Evolutionary conservation across 2,113 vertebrate species (phyloP).

Genomic region (Macroglossus sobrinus): DNA sequence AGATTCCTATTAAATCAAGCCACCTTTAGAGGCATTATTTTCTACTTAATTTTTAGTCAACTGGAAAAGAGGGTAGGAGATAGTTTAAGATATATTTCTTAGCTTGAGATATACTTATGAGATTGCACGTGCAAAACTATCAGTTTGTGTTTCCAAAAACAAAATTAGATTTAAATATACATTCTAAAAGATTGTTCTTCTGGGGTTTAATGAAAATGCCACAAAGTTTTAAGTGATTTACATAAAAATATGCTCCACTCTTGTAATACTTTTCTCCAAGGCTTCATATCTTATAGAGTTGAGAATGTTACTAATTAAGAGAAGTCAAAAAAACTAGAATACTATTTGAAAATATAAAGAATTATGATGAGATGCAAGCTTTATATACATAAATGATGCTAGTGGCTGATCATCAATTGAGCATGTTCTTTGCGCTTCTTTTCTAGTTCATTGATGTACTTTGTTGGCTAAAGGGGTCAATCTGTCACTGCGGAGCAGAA

Average conservation of each 20-base stretch:
- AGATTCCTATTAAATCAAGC: constrained; percentile 59
- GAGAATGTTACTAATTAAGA: background rate
- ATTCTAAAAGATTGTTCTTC: background rate
- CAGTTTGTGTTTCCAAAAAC: background rate
- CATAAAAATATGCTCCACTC: background rate
- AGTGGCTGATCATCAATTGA: background rate
- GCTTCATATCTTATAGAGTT: background rate
- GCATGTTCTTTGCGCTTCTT: background rate
- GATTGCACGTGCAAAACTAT: background rate
- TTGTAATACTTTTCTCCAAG: background rate
- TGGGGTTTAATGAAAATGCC: constrained; percentile 12
- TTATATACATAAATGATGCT: background rate
- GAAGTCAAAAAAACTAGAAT: constrained; percentile 19
- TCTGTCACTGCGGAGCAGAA: background rate
- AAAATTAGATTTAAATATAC: constrained; percentile 38
- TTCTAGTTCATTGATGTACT: background rate
- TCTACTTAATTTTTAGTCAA: constrained; percentile 55
- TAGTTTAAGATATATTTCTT: background rate
- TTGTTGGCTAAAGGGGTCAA: background rate
- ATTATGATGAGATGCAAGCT: background rate
- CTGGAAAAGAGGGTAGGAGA: constrained; percentile 63
- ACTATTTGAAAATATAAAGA: background rate
- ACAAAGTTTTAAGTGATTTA: background rate
- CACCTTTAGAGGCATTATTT: constrained; percentile 64
- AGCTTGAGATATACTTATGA: constrained; percentile 18